Evolutionary conservation across 2,113 vertebrate genomes (phyloP).

Genomic region (Bagarius yarrelli): DNA sequence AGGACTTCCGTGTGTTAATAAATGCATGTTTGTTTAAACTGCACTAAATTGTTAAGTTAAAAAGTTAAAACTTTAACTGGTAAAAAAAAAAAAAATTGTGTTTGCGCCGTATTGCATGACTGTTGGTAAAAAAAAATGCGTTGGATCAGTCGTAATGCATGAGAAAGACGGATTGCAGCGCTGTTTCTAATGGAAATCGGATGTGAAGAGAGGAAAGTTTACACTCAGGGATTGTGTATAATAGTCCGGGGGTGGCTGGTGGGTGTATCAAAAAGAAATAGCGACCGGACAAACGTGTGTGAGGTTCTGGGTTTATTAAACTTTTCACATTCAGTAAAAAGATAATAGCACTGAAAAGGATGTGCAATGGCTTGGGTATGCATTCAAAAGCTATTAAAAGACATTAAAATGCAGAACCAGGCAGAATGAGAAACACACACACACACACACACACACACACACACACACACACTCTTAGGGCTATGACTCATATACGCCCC

Average conservation of each 20-base stretch:
- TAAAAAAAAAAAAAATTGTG: neutral
- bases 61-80: too few species aligned
- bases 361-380: neutral
- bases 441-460: constrained; percentile 12
- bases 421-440: constrained; percentile 10
- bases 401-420: constrained; percentile 1
- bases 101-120: neutral
- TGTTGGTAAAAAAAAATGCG: neutral
- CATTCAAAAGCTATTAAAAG: constrained; percentile 15
- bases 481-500: constrained; percentile 62
- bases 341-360: constrained; percentile 2
- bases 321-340: constrained; percentile 3
- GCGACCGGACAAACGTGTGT: neutral
- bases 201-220: constrained; percentile 22
- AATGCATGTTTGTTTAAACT: too few species aligned
- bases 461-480: constrained; percentile 31
- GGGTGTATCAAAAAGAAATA: neutral
- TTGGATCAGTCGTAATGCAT: neutral
- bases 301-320: neutral
- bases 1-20: too few species aligned
- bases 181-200: constrained; percentile 14
- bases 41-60: too few species aligned
- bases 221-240: constrained; percentile 20
- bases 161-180: neutral
- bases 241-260: neutral